Evolutionary conservation across 2,888 invertebrate genomes (phyloP), one percentile per base, ranked within the genome.

Genomic region (Crepidodera aurea): DNA sequence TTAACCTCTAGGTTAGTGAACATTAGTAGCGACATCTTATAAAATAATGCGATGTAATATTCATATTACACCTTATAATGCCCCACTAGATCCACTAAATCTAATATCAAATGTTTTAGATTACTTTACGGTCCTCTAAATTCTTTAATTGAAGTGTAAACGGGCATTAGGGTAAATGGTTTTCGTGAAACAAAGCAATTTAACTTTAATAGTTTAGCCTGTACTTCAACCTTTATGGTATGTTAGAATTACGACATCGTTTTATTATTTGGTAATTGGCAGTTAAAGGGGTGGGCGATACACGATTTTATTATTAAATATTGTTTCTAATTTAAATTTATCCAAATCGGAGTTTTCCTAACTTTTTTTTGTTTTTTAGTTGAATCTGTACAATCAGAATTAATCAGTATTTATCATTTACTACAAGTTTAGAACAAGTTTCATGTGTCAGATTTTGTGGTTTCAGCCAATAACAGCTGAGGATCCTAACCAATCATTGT

Each of bases 71-170:
- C 22, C 22, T 40, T 13, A 27, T 37, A 25, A 40, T 19, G 19
- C 5, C 7, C 8, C 13, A 40, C n/a, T 29, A 29, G 40, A 27
- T 12, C 37, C 15, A 27, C 2, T 51, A 29, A 29, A 59, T 54
- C 34, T 50, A 22, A 27, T 58, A 60, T 55, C 22, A 51, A 51
- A 42, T 40, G 57, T 57, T 54, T 32, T 42, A n/a, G 22, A 60
- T 60, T 57, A 57, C 48, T 54, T 60, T 53, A 22, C 27, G 22
- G 25, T 29, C 22, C 48, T 12, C 40, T 51, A 29, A 62, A 51
- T 56, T 57, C 56, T 60, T 64, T 64, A 39, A 57, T 60, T 42
- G 53, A 51, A 57, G 25, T 40, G 48, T 60, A 56, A 60, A 57
- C 18, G 56, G 60, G 51, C 46, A 15, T 60, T 56, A 53, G 44